These are phyloP conservation scores for Aporophyla lueneburgensis DNA, from an alignment of 2,888 invertebrate species.

Conservation along the genomic window DNA sequence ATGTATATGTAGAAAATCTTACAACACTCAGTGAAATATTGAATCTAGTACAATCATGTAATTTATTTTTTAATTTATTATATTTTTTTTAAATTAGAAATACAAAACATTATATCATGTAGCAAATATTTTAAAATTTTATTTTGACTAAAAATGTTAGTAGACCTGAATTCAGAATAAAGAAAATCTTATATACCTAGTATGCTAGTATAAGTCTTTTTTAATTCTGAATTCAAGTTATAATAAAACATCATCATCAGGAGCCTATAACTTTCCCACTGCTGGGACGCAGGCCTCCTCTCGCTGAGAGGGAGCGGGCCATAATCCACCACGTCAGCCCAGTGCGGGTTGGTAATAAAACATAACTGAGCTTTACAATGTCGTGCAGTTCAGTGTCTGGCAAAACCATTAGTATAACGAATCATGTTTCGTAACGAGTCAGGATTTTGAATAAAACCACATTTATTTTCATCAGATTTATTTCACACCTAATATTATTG, in stretches of 20 bases:
- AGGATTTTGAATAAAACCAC: slow-evolving; percentile 49
- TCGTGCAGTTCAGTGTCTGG: neutral
- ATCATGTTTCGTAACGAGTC: neutral
- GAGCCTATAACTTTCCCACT: too few relatives aligned
- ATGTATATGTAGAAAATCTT: slow-evolving; percentile 10
- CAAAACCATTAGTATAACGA: neutral
- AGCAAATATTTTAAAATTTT: slow-evolving; percentile 11
- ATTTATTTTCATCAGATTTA: slow-evolving; percentile 46
- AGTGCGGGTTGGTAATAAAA: too few relatives aligned
- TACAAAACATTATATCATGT: slow-evolving; percentile 29
- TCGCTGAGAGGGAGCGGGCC: too few relatives aligned
- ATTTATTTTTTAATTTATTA: slow-evolving; percentile 7
- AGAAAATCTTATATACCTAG: too few relatives aligned
- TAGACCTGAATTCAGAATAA: neutral
- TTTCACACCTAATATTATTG: slow-evolving; percentile 35
- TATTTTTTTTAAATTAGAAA: slow-evolving; percentile 20
- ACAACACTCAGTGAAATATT: slow-evolving; percentile 23
- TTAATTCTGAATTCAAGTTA: neutral
- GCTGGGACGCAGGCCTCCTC: too few relatives aligned
- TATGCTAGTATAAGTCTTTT: neutral
- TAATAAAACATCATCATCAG: too few relatives aligned
- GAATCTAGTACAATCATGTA: slow-evolving; percentile 35
- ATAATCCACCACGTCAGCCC: too few relatives aligned
- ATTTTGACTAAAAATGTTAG: neutral
- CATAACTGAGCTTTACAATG: neutral